Evolutionary conservation across 2,888 invertebrate species (phyloP).

Genomic region (Lycocerus yunnanus): DNA sequence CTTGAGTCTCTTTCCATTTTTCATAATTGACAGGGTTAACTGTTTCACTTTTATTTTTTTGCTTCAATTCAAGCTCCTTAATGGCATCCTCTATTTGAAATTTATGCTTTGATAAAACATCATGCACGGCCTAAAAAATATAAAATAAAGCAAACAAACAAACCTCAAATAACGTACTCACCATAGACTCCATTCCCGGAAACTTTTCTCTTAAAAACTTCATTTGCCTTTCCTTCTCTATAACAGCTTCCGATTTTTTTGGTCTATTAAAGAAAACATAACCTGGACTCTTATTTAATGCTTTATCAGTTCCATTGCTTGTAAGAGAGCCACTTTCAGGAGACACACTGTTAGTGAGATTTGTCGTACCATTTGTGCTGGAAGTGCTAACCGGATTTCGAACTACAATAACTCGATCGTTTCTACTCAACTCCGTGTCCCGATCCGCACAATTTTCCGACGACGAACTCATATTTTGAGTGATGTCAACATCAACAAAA

Average conservation of each 20-base stretch:
- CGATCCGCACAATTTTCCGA: neutral
- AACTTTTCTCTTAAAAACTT: conserved; percentile 67
- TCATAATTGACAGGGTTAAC: conserved; percentile 39
- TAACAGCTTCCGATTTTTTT: conserved; percentile 42
- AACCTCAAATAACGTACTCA: conserved; percentile 48
- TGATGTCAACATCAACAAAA: neutral
- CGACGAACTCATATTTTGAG: neutral
- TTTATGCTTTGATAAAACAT: conserved; percentile 59
- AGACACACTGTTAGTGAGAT: neutral
- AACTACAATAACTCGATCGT: neutral
- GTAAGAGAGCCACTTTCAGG: neutral
- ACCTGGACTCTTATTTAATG: neutral
- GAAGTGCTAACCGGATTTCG: neutral
- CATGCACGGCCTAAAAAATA: conserved; percentile 60
- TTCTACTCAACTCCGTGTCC: neutral
- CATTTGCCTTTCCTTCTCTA: conserved; percentile 64
- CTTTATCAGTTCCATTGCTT: neutral
- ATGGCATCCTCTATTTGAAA: conserved; percentile 64
- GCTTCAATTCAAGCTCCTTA: conserved; percentile 56
- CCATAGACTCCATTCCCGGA: conserved; percentile 64
- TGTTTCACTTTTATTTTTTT: conserved; percentile 38
- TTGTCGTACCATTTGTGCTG: neutral
- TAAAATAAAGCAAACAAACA: neutral
- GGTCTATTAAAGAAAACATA: conserved; percentile 13
- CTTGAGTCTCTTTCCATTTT: conserved; percentile 48